Evolutionary conservation across 2,888 invertebrate species (phyloP).

Genomic region (Lithosia quadra): DNA sequence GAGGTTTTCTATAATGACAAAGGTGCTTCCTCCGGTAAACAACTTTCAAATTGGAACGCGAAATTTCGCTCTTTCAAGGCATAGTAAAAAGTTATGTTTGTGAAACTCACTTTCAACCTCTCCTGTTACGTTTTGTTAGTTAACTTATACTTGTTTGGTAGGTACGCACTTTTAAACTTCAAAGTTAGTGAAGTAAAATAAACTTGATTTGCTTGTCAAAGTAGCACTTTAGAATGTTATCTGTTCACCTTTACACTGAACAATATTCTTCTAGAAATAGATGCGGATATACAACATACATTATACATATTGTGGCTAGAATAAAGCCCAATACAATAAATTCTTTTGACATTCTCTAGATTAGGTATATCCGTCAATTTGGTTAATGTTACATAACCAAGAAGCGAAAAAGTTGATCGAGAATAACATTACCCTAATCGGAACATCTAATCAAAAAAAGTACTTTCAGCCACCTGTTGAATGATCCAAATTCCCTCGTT

Average conservation of each 20-base stretch:
- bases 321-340: background rate
- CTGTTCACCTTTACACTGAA: background rate
- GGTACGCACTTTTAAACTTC: conserved; percentile 1
- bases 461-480: conserved; percentile 41
- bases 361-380: background rate
- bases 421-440: conserved; percentile 30
- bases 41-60: background rate
- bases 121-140: background rate
- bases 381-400: conserved; percentile 27
- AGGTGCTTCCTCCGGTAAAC: background rate
- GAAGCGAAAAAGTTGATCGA: conserved; percentile 4
- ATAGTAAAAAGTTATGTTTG: conserved; percentile 1
- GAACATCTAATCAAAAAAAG: conserved; percentile 46
- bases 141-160: background rate
- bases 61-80: background rate
- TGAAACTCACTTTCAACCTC: background rate
- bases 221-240: background rate
- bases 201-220: background rate
- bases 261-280: background rate
- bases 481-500: conserved; percentile 18
- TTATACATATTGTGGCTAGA: background rate
- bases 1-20: background rate
- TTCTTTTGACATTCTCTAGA: background rate
- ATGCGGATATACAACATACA: background rate
- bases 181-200: background rate